phyloP scores from a whole-genome alignment of 2,888 invertebrate genomes.

The Amphipyra berbera region DNA sequence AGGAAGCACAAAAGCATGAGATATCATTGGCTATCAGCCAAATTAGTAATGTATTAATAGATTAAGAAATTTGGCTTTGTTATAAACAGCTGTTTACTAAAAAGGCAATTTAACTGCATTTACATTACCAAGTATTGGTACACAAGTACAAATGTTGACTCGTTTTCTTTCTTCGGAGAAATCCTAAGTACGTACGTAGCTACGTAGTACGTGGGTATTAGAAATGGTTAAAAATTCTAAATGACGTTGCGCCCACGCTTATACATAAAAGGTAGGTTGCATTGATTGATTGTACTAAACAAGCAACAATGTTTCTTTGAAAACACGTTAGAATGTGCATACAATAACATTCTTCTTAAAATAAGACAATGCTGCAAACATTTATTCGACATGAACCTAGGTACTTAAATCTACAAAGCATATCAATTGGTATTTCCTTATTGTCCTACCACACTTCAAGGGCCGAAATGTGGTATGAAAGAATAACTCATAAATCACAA shows the following conservation, averaged over 20 bases:
- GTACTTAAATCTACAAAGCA: too few relatives aligned
- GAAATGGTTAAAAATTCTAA: conserved; percentile 55
- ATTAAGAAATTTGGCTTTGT: conserved; percentile 22
- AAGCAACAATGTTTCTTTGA: conserved; percentile 23
- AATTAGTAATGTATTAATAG: conserved; percentile 18
- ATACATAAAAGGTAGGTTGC: conserved; percentile 43
- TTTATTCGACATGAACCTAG: too few relatives aligned
- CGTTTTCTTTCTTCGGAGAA: conserved; percentile 59
- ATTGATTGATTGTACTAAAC: conserved; percentile 49
- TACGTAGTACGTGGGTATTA: conserved; percentile 56
- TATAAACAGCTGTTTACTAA: conserved; percentile 30
- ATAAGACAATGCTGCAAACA: neutral
- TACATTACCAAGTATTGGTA: conserved; percentile 32
- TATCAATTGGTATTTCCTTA: too few relatives aligned
- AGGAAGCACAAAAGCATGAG: conserved; percentile 30
- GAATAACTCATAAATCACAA: too few relatives aligned
- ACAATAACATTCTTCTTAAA: conserved; percentile 9
- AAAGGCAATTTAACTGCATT: conserved; percentile 23
- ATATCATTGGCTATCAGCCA: conserved; percentile 35
- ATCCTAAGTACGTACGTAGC: conserved; percentile 52
- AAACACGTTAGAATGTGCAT: conserved; percentile 5
- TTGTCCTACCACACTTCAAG: too few relatives aligned
- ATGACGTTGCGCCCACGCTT: conserved; percentile 51
- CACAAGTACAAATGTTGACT: conserved; percentile 46
- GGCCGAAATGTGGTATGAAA: too few relatives aligned